Evolutionary conservation across 2,797 vertebrate genomes (phyloP).

Genomic region (Thamnophis elegans): DNA sequence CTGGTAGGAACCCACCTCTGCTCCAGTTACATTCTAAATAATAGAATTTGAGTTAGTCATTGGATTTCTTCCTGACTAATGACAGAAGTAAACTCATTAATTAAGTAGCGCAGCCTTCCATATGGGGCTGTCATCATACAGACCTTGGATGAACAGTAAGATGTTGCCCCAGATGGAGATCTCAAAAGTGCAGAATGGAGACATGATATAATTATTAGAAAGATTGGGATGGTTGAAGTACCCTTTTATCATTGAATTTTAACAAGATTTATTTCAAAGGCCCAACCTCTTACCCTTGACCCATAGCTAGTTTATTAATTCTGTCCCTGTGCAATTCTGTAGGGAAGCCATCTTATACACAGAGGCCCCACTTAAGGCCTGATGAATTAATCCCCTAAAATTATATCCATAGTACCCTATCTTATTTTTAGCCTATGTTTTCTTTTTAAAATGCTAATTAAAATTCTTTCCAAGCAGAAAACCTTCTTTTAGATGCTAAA

Average conservation of each 20-base stretch:
- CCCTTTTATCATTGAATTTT: conserved; percentile 13
- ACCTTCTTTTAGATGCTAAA: conserved; percentile 20
- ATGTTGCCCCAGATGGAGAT: not conserved
- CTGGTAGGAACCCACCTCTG: too few species aligned
- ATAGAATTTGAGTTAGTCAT: not conserved
- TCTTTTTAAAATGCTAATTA: conserved; percentile 41
- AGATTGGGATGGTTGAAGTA: not conserved
- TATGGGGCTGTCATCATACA: not conserved
- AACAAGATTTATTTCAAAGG: conserved; percentile 30
- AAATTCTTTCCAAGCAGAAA: conserved; percentile 13
- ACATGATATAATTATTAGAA: conserved; percentile 1
- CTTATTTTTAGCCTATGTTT: conserved; percentile 24
- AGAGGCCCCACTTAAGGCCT: conserved; percentile 1
- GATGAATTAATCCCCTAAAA: conserved; percentile 29
- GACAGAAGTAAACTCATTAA: not conserved
- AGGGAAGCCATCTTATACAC: conserved; percentile 4
- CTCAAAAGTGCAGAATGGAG: conserved; percentile 3
- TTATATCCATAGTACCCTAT: conserved; percentile 37
- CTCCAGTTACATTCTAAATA: not conserved
- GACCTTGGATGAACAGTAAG: not conserved
- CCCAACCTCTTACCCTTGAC: conserved; percentile 22
- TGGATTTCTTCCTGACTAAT: not conserved
- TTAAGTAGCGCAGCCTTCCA: not conserved
- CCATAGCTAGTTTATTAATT: not conserved
- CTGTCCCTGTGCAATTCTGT: conserved; percentile 18